Base-by-base conservation (phyloP, 2,113 vertebrate species). In the Nipponia nippon region DNA sequence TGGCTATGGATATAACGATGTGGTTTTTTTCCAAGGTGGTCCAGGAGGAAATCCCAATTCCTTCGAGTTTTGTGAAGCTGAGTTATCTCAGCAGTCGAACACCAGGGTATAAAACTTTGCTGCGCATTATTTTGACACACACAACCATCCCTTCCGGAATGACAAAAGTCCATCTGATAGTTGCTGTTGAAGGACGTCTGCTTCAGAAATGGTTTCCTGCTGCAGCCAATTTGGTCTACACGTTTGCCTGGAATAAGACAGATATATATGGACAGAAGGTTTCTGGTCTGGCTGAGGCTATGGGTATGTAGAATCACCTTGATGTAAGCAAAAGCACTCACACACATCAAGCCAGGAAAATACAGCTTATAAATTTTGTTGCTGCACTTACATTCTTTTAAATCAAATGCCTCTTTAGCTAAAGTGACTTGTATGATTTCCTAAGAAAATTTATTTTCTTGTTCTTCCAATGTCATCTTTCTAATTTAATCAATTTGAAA, bases 201-300 rank as follows among this genome's bases (percentile, higher is more conserved):
- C 98, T 99, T 95, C 99, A 99, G 97, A 99, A 99, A 62, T 99
- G 99, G 99, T 99, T 99, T 97, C 99, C 99, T 46, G 99, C 99
- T 42, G 98, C 99, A 84, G 96, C 99, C n/a, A 99, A 99, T 93
- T 98, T 99, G 83, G 98, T 99, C 78, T 99, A 99, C 93, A 98
- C 99, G 0, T 99, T 99, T 97, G 98, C 99, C 94, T 99, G 99
- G 99, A 99, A 99, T 95, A 99, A 99, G 97, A 99, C 99, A 0
- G 99, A 99, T 93, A 98, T 99, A 83, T 99, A 99, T 49, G 99
- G 99, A 80, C 99, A 99, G 97, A 99, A 99, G 85, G 99, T 99
- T 93, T 99, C 98, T 90, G 99, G 99, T 49, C 98, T 99, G 78
- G 98, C 99, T 34, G 98, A 99, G 83, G 99, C 99, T 65, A 98